phyloP scores from a whole-genome alignment of 2,113 vertebrate species.

The Siphamia tubifer region DNA sequence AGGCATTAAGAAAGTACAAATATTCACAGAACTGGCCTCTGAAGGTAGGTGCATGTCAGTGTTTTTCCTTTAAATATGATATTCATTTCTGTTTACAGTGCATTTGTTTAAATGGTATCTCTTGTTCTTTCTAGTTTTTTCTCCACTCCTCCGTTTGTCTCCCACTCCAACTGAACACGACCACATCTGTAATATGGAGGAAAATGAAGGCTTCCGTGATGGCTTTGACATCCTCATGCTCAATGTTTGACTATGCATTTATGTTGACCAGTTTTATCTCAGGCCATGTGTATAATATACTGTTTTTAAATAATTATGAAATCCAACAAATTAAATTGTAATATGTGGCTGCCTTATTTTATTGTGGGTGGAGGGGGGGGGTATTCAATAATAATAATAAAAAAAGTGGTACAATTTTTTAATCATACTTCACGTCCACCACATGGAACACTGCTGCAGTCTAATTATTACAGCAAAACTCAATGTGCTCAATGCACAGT shows the following conservation, averaged over 20 bases:
- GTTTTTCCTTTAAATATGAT: not conserved
- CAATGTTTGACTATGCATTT: slow-evolving; percentile 82
- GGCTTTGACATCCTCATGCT: slow-evolving; percentile 90
- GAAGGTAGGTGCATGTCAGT: slow-evolving; percentile 78
- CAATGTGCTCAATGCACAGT: no score
- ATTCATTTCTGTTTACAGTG: not conserved
- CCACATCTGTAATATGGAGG: slow-evolving; percentile 89
- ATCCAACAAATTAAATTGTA: not conserved
- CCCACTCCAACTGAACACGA: slow-evolving; percentile 87
- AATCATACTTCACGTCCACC: no score
- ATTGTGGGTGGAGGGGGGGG: no score
- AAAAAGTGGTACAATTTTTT: no score
- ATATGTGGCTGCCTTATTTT: not conserved
- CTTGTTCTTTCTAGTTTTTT: slow-evolving; percentile 80
- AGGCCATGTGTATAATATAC: not conserved
- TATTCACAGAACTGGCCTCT: slow-evolving; percentile 87
- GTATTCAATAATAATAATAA: no score
- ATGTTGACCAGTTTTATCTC: not conserved
- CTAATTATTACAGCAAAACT: no score
- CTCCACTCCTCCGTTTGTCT: slow-evolving; percentile 85
- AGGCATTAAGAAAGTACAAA: slow-evolving; percentile 85
- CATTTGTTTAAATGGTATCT: not conserved
- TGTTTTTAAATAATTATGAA: slow-evolving; percentile 18
- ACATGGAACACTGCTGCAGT: no score
- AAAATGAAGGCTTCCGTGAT: slow-evolving; percentile 90